Percentiles rank a stretch among this genome's conserved stretches.
These are phyloP conservation scores for Drosophila nr. medialis DNA, from an alignment of 2,888 invertebrate genomes.

Conservation along the genomic window DNA sequence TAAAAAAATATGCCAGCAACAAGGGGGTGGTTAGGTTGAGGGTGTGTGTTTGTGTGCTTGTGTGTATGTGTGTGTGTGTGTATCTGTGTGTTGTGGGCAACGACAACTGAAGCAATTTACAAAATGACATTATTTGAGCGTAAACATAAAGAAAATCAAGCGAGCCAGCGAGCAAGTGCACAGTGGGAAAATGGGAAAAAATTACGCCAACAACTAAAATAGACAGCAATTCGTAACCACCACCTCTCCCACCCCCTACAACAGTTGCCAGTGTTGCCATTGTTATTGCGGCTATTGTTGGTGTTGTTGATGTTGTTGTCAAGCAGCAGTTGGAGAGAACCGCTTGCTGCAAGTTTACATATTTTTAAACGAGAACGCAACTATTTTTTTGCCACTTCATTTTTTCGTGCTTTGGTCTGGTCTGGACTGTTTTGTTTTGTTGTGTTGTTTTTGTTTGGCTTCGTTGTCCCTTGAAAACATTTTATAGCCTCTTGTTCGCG, in stretches of 20 bases:
- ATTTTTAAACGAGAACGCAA: conserved; percentile 67
- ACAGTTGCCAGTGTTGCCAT: conserved; percentile 47
- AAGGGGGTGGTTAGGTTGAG: conserved; percentile 9
- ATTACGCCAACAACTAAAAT: conserved; percentile 73
- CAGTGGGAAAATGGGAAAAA: conserved; percentile 55
- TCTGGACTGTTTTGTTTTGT: neutral
- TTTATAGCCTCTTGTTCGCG: conserved; percentile 58
- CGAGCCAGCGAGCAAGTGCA: conserved; percentile 6
- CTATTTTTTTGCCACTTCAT: conserved; percentile 53
- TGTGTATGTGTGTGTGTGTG: conserved; percentile 7
- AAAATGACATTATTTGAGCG: conserved; percentile 78
- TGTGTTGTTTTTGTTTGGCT: conserved; percentile 35
- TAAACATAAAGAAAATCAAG: conserved; percentile 65
- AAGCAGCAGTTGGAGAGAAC: conserved; percentile 15
- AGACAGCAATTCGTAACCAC: conserved; percentile 58
- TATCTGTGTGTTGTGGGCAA: conserved; percentile 1
- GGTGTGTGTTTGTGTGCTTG: conserved; percentile 9
- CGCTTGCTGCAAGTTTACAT: conserved; percentile 65
- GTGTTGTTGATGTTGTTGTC: conserved; percentile 21
- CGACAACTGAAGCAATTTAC: conserved; percentile 74
- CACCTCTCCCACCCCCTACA: neutral
- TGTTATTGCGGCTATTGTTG: conserved; percentile 50
- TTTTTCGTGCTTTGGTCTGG: conserved; percentile 11
- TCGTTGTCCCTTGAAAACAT: conserved; percentile 59
- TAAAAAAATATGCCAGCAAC: conserved; percentile 71